Evolutionary conservation across 2,797 vertebrate genomes (phyloP).

Genomic region (Dipus sagitta): DNA sequence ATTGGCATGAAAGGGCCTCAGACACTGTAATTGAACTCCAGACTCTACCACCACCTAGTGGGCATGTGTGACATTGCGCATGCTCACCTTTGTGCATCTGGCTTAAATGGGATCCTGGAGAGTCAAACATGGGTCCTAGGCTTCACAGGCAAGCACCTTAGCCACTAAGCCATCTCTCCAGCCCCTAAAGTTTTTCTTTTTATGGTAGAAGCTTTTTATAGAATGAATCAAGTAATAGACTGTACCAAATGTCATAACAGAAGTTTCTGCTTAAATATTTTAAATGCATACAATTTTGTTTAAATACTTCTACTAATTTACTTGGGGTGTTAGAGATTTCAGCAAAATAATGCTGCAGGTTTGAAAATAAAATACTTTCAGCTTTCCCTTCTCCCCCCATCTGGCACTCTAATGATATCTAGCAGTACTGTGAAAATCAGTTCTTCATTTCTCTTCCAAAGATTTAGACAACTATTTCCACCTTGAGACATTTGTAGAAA

Average conservation of each 20-base stretch:
- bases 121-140: too few species aligned
- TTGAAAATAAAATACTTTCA: constrained; percentile 67
- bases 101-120: too few species aligned
- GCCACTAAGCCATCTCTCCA: neutral
- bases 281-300: constrained; percentile 36
- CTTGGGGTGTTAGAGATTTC: neutral
- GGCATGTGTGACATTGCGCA: too few species aligned
- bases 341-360: constrained; percentile 30
- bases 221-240: constrained; percentile 36
- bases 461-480: constrained; percentile 81
- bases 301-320: constrained; percentile 46
- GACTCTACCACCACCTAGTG: too few species aligned
- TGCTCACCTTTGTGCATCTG: too few species aligned
- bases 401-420: constrained; percentile 48
- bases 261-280: constrained; percentile 50
- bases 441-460: constrained; percentile 54
- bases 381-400: neutral
- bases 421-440: constrained; percentile 30
- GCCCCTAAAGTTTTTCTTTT: constrained; percentile 6
- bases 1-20: too few species aligned
- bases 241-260: constrained; percentile 11
- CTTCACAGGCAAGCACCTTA: neutral
- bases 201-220: neutral
- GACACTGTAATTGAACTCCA: too few species aligned
- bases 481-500: constrained; percentile 73